phyloP scores from a whole-genome alignment of 2,113 vertebrate species.

The Zingel zingel region DNA sequence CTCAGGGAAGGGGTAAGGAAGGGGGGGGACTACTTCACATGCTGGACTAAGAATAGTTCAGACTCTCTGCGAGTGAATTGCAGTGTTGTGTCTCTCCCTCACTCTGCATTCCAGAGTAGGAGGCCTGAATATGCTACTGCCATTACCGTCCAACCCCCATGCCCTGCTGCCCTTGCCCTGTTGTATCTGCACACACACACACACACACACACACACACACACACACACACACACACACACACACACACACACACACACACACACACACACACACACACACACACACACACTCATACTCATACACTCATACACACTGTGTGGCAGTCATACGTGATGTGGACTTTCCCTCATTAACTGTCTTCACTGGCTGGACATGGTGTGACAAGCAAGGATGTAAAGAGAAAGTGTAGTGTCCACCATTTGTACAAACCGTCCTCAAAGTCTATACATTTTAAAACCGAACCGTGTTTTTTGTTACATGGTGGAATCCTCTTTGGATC shows the following conservation, averaged over 20 bases:
- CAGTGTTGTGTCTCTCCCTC: conserved; percentile 75
- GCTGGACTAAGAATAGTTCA: conserved; percentile 82
- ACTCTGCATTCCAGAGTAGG: conserved; percentile 81
- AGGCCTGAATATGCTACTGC: conserved; percentile 78
- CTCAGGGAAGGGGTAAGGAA: background rate
- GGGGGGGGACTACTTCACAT: conserved; percentile 71
- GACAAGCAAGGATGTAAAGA: conserved; percentile 28
- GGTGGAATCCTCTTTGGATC: conserved; percentile 12
- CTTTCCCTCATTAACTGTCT: conserved; percentile 48
- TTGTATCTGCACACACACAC: conserved; percentile 12
- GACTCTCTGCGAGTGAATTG: conserved; percentile 73
- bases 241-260: conserved; percentile 1
- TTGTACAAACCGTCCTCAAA: background rate
- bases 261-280: conserved; percentile 30
- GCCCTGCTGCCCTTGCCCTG: conserved; percentile 51
- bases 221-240: background rate
- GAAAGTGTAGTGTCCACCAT: conserved; percentile 10
- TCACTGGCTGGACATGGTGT: background rate
- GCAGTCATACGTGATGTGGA: conserved; percentile 37
- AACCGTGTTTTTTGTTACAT: conserved; percentile 6
- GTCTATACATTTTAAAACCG: conserved; percentile 15
- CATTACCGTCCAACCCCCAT: conserved; percentile 65
- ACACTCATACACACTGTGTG: conserved; percentile 35
- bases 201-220: background rate
- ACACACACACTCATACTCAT: conserved; percentile 26